Percentiles rank a stretch among this genome's conserved stretches.
Conservation (phyloP, 2,888 invertebrate species). For the Conistra vaccinii region DNA sequence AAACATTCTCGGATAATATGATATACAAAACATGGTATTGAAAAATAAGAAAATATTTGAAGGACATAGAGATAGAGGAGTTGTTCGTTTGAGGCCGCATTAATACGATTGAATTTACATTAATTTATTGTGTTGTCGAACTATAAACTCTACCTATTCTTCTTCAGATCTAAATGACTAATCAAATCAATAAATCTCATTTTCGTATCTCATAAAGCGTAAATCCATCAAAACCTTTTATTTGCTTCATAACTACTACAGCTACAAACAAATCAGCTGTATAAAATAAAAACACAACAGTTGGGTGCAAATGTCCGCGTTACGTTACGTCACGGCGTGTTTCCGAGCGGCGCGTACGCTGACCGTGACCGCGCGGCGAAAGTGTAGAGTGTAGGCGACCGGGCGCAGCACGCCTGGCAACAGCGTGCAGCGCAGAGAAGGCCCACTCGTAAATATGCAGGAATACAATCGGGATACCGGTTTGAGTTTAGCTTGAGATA, state of each 20-base stretch:
- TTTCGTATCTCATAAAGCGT: not conserved
- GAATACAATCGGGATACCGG: not conserved
- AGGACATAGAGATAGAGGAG: not conserved
- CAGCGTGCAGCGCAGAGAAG: slow-evolving; percentile 23
- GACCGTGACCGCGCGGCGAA: slow-evolving; percentile 73
- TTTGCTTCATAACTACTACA: not conserved
- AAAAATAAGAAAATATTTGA: slow-evolving; percentile 34
- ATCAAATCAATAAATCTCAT: too few species aligned
- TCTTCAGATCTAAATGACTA: not conserved
- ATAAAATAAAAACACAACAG: slow-evolving; percentile 22
- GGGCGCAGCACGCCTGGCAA: slow-evolving; percentile 16
- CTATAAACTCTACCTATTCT: not conserved
- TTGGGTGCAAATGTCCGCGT: slow-evolving; percentile 37
- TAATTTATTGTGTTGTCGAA: not conserved
- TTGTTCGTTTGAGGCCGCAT: not conserved
- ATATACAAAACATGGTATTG: slow-evolving; percentile 7
- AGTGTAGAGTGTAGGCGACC: slow-evolving; percentile 66
- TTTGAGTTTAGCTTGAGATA: not conserved
- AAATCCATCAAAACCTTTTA: not conserved
- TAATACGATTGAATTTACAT: slow-evolving; percentile 13
- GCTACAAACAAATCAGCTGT: not conserved
- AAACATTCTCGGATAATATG: slow-evolving; percentile 22
- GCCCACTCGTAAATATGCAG: slow-evolving; percentile 9
- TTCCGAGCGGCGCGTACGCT: slow-evolving; percentile 53
- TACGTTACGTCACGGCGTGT: slow-evolving; percentile 39